Evolutionary conservation across 2,797 vertebrate species (phyloP).

Genomic region (Acestrorhynchus altus): DNA sequence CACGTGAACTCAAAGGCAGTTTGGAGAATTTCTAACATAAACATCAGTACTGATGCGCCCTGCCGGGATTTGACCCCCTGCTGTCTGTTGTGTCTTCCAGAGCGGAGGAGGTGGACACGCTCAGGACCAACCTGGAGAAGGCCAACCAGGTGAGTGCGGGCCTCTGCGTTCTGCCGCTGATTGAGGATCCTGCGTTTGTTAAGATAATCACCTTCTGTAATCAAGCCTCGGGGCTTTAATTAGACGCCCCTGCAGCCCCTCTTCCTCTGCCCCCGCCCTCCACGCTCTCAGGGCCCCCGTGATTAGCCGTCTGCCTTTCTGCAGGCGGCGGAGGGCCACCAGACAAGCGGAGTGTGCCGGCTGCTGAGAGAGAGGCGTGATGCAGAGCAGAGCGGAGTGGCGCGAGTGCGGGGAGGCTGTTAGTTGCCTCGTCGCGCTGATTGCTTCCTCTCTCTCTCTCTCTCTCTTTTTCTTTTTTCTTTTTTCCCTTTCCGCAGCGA

Average conservation of each 20-base stretch:
- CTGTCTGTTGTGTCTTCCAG: slow-evolving; percentile 73
- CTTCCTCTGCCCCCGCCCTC: slow-evolving; percentile 50
- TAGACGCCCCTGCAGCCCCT: slow-evolving; percentile 70
- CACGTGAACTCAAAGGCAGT: neutral
- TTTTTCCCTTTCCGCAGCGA: slow-evolving; percentile 54
- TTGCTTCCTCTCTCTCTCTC: slow-evolving; percentile 73
- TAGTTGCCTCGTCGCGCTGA: slow-evolving; percentile 73
- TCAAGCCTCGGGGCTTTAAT: slow-evolving; percentile 78
- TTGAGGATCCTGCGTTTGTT: slow-evolving; percentile 75
- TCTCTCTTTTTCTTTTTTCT: slow-evolving; percentile 45
- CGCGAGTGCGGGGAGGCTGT: slow-evolving; percentile 58
- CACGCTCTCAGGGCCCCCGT: slow-evolving; percentile 53
- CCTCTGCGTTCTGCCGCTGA: slow-evolving; percentile 66
- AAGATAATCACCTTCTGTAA: slow-evolving; percentile 81
- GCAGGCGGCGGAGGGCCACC: slow-evolving; percentile 50
- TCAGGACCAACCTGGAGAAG: slow-evolving; percentile 94
- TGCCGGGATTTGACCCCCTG: neutral
- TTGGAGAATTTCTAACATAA: neutral
- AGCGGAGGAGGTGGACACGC: slow-evolving; percentile 89
- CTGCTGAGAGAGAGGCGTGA: slow-evolving; percentile 48
- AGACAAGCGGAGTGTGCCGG: slow-evolving; percentile 34
- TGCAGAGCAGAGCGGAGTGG: slow-evolving; percentile 39
- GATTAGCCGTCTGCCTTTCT: slow-evolving; percentile 68
- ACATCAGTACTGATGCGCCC: neutral
- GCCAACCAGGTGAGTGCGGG: slow-evolving; percentile 91